Percentiles rank a stretch among this genome's conserved stretches.
phyloP scores from a whole-genome alignment of 2,113 vertebrate species.

The Cichladusa arquata region DNA sequence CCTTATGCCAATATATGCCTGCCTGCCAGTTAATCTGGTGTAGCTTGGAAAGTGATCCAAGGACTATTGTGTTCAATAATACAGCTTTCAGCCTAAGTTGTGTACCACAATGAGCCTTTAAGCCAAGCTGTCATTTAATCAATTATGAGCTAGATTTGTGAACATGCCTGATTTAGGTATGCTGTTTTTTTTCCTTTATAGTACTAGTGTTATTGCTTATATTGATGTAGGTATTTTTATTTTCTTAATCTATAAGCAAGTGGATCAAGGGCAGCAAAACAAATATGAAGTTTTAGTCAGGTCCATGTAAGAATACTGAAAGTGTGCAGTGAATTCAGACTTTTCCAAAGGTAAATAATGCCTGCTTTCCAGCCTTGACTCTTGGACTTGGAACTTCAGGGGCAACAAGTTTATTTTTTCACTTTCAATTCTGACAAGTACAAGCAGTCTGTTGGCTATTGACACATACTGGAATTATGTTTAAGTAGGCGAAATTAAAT shows the following conservation, averaged over 20 bases:
- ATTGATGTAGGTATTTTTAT: neutral
- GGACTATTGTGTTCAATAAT: neutral
- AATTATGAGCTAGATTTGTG: neutral
- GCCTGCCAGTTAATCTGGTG: neutral
- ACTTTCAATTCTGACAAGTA: neutral
- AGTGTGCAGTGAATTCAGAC: neutral
- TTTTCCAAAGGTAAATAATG: neutral
- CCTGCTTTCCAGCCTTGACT: neutral
- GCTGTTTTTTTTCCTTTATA: neutral
- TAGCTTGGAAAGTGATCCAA: neutral
- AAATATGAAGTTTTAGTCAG: neutral
- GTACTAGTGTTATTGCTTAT: neutral
- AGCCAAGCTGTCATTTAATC: neutral
- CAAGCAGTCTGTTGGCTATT: neutral
- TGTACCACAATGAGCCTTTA: neutral
- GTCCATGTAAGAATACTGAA: neutral
- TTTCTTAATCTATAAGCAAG: neutral
- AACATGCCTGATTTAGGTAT: neutral
- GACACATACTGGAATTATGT: neutral
- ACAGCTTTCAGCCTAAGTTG: neutral
- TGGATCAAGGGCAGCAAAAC: neutral
- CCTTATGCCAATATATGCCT: rapidly evolving
- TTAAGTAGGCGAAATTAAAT: neutral
- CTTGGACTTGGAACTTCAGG: neutral
- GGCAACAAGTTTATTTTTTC: neutral